Conservation (phyloP, 2,113 vertebrate genomes). For the Heterotilapia buettikoferi region DNA sequence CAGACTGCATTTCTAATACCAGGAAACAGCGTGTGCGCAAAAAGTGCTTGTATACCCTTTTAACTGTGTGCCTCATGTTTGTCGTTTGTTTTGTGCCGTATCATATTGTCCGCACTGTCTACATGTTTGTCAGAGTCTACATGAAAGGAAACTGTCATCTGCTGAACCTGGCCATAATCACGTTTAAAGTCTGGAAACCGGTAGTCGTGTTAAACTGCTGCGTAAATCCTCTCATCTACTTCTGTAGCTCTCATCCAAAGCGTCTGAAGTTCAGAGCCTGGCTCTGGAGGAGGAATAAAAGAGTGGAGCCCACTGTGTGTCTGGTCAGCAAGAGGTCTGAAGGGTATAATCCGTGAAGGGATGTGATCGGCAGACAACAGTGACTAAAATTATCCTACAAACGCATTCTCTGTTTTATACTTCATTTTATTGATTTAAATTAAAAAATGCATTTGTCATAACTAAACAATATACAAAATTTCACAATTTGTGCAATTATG, state of each 20-base stretch:
- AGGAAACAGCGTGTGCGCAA: not conserved
- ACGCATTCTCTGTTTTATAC: not conserved
- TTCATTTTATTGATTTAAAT: not conserved
- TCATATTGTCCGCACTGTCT: constrained; percentile 31
- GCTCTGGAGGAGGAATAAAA: constrained; percentile 3
- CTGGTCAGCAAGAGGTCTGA: not conserved
- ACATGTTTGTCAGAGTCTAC: constrained; percentile 30
- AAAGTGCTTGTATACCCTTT: constrained; percentile 48
- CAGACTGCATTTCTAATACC: not conserved
- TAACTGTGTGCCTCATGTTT: constrained; percentile 43
- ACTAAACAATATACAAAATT: not conserved
- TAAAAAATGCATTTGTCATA: not conserved
- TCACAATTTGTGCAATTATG: not conserved
- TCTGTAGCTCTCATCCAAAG: not conserved
- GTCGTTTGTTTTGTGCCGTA: constrained; percentile 60
- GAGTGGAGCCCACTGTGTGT: not conserved
- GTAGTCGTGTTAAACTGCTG: constrained; percentile 58
- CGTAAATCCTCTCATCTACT: constrained; percentile 61
- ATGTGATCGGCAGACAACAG: not conserved
- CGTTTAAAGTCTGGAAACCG: constrained; percentile 57
- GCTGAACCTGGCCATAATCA: constrained; percentile 2
- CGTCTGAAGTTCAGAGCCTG: constrained; percentile 7
- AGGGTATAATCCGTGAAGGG: not conserved
- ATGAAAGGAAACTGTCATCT: constrained; percentile 27
- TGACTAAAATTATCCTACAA: not conserved